phyloP scores from a whole-genome alignment of 2,797 vertebrate genomes.

The Danionella dracula region DNA sequence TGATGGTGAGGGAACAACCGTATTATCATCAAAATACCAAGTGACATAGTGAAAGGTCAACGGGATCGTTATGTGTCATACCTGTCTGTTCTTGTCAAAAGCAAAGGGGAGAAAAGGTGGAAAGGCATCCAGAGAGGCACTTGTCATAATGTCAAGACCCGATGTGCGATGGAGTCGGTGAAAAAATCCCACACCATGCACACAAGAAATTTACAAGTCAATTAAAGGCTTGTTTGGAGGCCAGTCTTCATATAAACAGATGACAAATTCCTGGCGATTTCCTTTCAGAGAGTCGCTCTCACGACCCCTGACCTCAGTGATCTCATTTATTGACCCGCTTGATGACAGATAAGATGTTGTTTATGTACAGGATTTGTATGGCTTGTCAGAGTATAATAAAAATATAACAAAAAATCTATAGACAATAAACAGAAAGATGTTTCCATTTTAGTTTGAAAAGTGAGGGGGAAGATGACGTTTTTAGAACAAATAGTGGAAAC shows the following conservation, averaged over 20 bases:
- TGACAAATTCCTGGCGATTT: neutral
- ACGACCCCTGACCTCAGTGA: slow-evolving; percentile 15
- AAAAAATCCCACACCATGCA: neutral
- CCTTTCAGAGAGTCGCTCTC: slow-evolving; percentile 19
- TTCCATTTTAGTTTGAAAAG: no score
- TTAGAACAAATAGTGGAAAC: no score
- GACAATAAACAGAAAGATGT: no score
- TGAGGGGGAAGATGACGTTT: no score
- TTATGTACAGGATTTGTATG: neutral
- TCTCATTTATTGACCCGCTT: neutral
- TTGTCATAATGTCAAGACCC: neutral
- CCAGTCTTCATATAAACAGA: neutral
- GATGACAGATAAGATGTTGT: neutral
- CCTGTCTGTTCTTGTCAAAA: slow-evolving; percentile 27
- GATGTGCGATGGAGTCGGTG: neutral
- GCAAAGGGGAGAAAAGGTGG: no score
- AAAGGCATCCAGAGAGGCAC: neutral
- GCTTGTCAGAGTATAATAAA: neutral
- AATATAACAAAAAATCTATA: no score
- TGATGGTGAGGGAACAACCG: slow-evolving; percentile 8
- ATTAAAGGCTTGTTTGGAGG: slow-evolving; percentile 18
- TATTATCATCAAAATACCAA: slow-evolving; percentile 38
- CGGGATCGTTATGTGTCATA: slow-evolving; percentile 27
- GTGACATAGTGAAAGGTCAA: slow-evolving; percentile 41
- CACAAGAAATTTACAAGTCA: slow-evolving; percentile 22